Conservation (phyloP, 2,113 vertebrate species). For the Ophthalmotilapia sp. region DNA sequence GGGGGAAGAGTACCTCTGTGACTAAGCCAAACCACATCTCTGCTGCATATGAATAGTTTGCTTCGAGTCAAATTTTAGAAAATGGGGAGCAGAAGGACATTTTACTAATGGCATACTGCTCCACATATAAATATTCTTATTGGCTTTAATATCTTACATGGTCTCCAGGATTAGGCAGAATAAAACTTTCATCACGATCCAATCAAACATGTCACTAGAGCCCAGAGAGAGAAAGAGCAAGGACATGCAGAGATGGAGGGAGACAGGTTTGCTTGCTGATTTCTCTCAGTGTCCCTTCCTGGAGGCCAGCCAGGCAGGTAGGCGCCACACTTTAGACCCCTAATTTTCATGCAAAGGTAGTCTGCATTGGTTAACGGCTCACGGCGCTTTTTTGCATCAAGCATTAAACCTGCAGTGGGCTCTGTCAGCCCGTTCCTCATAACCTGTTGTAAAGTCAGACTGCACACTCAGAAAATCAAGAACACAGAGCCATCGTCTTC, state of each 20-base stretch:
- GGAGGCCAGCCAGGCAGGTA: slow-evolving; percentile 2
- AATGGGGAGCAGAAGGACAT: slow-evolving; percentile 26
- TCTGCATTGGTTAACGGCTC: slow-evolving; percentile 19
- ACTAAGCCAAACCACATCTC: slow-evolving; percentile 31
- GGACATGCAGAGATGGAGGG: background rate
- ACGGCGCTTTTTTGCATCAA: slow-evolving; percentile 5
- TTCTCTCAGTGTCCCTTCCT: background rate
- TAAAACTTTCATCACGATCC: background rate
- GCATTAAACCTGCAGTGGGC: slow-evolving; percentile 8
- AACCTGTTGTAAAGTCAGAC: slow-evolving; percentile 19
- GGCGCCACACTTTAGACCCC: background rate
- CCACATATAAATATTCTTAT: background rate
- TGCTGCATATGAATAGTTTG: slow-evolving; percentile 33
- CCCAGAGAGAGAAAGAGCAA: background rate
- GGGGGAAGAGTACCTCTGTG: slow-evolving; percentile 4
- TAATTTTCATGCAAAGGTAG: slow-evolving; percentile 58
- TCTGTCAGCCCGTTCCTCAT: background rate
- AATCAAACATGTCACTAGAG: background rate
- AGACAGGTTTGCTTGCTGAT: background rate
- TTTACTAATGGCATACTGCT: background rate
- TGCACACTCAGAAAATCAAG: background rate
- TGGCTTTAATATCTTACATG: background rate
- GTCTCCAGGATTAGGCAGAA: background rate
- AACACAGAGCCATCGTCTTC: background rate
- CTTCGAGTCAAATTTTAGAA: slow-evolving; percentile 17